Conservation (phyloP, 2,113 vertebrate genomes). For the Hiodon alosoides region DNA sequence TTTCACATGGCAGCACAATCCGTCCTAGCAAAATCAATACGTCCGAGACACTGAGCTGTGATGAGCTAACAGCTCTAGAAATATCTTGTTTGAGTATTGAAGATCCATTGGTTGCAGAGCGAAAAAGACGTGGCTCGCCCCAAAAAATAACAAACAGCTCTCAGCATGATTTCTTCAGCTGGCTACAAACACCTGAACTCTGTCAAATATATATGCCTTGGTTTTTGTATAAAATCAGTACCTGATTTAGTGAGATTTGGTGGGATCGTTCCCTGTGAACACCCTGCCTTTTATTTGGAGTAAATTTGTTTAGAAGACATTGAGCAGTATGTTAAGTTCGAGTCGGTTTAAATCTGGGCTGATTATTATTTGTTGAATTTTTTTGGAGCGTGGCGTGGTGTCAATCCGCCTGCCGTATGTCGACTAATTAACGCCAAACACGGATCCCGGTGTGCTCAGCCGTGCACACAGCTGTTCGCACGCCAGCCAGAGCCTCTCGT, state of each 20-base stretch:
- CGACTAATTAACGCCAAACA: constrained; percentile 10
- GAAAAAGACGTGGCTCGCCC: not conserved
- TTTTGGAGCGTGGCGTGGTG: no score
- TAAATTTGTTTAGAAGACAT: no score
- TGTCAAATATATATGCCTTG: no score
- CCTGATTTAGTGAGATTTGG: no score
- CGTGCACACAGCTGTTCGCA: not conserved
- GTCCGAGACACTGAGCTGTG: not conserved
- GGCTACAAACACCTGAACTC: no score
- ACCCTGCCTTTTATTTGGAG: no score
- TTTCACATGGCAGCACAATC: constrained; percentile 10
- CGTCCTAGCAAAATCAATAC: not conserved
- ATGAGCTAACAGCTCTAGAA: not conserved
- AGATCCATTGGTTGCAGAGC: not conserved
- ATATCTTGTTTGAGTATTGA: constrained; percentile 17
- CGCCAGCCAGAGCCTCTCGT: not conserved
- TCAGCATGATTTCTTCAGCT: not conserved
- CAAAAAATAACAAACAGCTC: not conserved
- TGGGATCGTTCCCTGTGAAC: no score
- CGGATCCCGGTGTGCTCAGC: not conserved
- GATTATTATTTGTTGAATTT: no score
- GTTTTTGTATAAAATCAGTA: no score
- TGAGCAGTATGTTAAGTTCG: no score
- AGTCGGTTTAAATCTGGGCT: no score
- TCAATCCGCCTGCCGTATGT: not conserved